These are phyloP conservation scores for Alosa sapidissima DNA, from an alignment of 2,797 vertebrate species.

Conservation along the genomic window DNA sequence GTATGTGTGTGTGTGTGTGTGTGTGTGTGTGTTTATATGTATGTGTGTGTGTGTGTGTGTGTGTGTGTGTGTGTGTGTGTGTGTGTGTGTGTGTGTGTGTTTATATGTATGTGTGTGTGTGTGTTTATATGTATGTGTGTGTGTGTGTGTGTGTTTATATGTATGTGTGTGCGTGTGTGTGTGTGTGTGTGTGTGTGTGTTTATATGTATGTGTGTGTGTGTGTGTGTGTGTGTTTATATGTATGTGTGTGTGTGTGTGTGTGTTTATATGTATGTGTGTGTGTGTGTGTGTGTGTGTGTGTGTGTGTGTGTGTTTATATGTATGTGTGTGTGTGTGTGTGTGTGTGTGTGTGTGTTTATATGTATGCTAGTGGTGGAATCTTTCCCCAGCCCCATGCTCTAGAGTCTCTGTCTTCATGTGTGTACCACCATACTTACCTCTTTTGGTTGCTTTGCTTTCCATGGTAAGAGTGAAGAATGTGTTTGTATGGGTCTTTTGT, in stretches of 20 bases:
- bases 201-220: too few species aligned
- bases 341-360: neutral
- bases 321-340: neutral
- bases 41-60: neutral
- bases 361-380: constrained; percentile 6
- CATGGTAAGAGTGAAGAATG: too few species aligned
- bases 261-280: neutral
- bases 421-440: too few species aligned
- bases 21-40: neutral
- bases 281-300: neutral
- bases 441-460: too few species aligned
- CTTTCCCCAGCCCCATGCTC: too few species aligned
- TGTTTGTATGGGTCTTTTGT: too few species aligned
- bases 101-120: neutral
- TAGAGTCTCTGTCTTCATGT: too few species aligned
- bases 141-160: neutral
- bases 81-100: neutral
- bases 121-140: neutral
- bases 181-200: neutral
- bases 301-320: neutral
- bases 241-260: too few species aligned
- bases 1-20: neutral
- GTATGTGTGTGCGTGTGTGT: neutral
- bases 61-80: neutral
- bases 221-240: too few species aligned